Evolutionary conservation across 2,113 vertebrate genomes (phyloP).

Genomic region (Oryzias celebensis): DNA sequence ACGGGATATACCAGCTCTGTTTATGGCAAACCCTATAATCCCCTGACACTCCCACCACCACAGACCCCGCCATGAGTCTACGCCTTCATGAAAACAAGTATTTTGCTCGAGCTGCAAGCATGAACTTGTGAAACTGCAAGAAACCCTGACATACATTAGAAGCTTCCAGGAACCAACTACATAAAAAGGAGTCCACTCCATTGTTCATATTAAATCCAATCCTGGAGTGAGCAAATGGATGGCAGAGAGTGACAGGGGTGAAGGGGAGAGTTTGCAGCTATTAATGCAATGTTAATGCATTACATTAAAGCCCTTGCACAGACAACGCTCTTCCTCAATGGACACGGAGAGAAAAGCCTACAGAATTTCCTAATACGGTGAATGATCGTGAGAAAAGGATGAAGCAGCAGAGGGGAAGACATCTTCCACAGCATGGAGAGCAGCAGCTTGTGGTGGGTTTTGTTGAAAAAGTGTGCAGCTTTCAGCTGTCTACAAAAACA

Average conservation of each 20-base stretch:
- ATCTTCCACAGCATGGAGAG: constrained; percentile 43
- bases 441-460: constrained; percentile 27
- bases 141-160: constrained; percentile 11
- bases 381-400: constrained; percentile 2
- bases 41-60: background rate
- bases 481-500: constrained; percentile 30
- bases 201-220: constrained; percentile 55
- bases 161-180: constrained; percentile 18
- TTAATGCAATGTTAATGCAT: constrained; percentile 62
- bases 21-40: constrained; percentile 17
- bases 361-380: constrained; percentile 23
- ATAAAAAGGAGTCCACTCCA: constrained; percentile 32
- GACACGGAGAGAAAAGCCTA: constrained; percentile 21
- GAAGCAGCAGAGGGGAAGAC: constrained; percentile 15
- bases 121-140: constrained; percentile 17
- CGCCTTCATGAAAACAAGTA: constrained; percentile 29
- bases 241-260: constrained; percentile 13
- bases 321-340: constrained; percentile 25
- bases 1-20: constrained; percentile 30
- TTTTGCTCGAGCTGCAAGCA: constrained; percentile 18
- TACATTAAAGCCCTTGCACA: constrained; percentile 49
- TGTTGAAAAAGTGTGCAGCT: constrained; percentile 26
- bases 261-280: constrained; percentile 23
- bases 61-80: background rate
- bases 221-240: constrained; percentile 44